These are phyloP conservation scores for Hydrotaea cyrtoneurina DNA, from an alignment of 2,888 invertebrate species.

Conservation along the genomic window DNA sequence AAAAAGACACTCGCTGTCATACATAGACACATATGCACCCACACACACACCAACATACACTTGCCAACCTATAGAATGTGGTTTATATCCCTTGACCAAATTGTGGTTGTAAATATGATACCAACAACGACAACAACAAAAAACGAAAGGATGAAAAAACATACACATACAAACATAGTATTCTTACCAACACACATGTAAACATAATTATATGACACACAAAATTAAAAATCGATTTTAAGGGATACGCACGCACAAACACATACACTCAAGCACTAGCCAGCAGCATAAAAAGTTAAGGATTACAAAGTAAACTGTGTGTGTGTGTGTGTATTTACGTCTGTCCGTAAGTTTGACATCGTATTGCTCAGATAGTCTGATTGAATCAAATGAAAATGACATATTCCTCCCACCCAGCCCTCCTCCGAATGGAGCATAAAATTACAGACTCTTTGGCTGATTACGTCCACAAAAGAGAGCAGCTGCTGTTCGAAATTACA, in stretches of 20 bases:
- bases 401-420: neutral
- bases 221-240: constrained; percentile 58
- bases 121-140: constrained; percentile 46
- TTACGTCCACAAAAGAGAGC: constrained; percentile 8
- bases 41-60: neutral
- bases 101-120: constrained; percentile 60
- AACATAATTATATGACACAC: constrained; percentile 44
- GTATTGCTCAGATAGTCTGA: neutral
- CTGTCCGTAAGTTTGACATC: neutral
- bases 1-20: neutral
- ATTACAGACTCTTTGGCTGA: constrained; percentile 9
- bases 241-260: neutral
- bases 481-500: neutral
- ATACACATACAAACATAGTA: neutral
- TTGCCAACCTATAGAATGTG: constrained; percentile 44
- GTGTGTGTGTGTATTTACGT: neutral
- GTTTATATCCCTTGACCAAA: constrained; percentile 58
- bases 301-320: neutral
- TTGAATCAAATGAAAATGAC: constrained; percentile 28
- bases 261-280: neutral
- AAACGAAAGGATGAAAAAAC: neutral
- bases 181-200: constrained; percentile 21
- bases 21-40: constrained; percentile 36
- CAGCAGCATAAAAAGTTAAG: neutral
- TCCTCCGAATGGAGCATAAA: neutral